Base-by-base conservation (phyloP, 1,140 invertebrate species). In the Goniozus legneri region DNA sequence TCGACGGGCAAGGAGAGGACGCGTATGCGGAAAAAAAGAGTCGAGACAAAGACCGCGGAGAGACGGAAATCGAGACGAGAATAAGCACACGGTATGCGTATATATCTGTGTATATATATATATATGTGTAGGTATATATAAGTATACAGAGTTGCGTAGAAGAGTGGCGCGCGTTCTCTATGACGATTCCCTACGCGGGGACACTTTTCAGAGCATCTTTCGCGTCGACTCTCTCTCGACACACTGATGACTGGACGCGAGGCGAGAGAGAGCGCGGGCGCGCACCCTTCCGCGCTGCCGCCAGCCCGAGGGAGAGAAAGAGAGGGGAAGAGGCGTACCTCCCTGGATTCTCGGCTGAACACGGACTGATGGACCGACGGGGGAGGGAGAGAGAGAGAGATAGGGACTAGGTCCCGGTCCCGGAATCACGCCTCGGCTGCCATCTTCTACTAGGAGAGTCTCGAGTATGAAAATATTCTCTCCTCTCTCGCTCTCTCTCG, bases 391-490 rank as follows among this genome's bases (percentile, higher is more conserved):
- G n/a, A 33, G 8, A 8, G 15, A 14, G 15, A n/a, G 31, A 33
- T 13, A 52, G 41, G 58, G 56, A 44, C 47, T 50, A 52, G 49
- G 58, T 62, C 58, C 52, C 61, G 57, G 57, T 59, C 58, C 57
- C 62, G 48, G 51, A 65, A 69, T 74, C 63, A 69, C 68, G 59
- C 64, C 58, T 65, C 61, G 67, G 62, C 67, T 69, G 67, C 70
- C 71, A 73, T 75, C 69, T 75, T 75, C 71, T 73, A 72, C 71
- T 62, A 59, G 61, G 62, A 62, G 70, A 71, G 64, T 71, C 69
- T 66, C 56, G 65, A 67, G 63, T 72, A 73, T 72, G 69, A 74
- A 75, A 74, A 75, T 75, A 74, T 75, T 74, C 50, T 49, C 44
- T 51, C 20, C 30, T 3, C 27, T 8, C 41, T 18, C 16, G 4